These are phyloP conservation scores for Tyria jacobaeae DNA, from an alignment of 2,888 invertebrate genomes.

Conservation along the genomic window DNA sequence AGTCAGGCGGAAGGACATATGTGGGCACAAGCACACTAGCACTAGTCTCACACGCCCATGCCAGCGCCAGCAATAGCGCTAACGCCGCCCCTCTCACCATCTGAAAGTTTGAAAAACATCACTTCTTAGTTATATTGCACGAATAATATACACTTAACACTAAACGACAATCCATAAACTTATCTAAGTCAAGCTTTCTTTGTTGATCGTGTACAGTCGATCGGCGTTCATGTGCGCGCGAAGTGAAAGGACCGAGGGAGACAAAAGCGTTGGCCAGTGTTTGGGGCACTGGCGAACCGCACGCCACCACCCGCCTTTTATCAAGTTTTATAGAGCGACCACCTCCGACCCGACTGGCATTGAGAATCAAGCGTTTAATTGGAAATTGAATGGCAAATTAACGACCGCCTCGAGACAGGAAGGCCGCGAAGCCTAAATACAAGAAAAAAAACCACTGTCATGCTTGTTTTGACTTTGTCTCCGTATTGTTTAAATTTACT, in stretches of 20 bases:
- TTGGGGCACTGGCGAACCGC: constrained; percentile 78
- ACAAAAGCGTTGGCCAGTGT: constrained; percentile 78
- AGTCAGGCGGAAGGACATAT: constrained; percentile 84
- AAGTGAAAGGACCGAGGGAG: constrained; percentile 82
- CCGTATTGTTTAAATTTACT: constrained; percentile 52
- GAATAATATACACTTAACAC: constrained; percentile 48
- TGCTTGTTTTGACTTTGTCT: constrained; percentile 54
- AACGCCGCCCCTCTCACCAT: constrained; percentile 86
- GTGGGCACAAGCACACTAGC: constrained; percentile 84
- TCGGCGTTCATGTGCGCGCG: constrained; percentile 74
- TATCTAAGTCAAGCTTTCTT: constrained; percentile 79
- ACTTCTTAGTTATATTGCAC: constrained; percentile 67
- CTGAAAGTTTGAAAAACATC: constrained; percentile 81
- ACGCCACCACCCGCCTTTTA: constrained; percentile 82
- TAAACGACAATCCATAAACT: constrained; percentile 67
- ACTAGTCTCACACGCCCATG: constrained; percentile 72
- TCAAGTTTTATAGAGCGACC: constrained; percentile 76
- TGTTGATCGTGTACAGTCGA: constrained; percentile 67
- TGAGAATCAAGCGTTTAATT: constrained; percentile 85
- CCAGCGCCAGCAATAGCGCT: constrained; percentile 81
- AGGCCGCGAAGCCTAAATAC: constrained; percentile 79
- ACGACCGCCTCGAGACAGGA: constrained; percentile 75
- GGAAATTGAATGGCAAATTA: constrained; percentile 84
- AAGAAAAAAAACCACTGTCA: constrained; percentile 71
- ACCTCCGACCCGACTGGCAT: constrained; percentile 82